Percentiles rank a stretch among this genome's conserved stretches.
Evolutionary conservation across 1,140 invertebrate genomes (phyloP).

Genomic region (Reticulitermes speratus): DNA sequence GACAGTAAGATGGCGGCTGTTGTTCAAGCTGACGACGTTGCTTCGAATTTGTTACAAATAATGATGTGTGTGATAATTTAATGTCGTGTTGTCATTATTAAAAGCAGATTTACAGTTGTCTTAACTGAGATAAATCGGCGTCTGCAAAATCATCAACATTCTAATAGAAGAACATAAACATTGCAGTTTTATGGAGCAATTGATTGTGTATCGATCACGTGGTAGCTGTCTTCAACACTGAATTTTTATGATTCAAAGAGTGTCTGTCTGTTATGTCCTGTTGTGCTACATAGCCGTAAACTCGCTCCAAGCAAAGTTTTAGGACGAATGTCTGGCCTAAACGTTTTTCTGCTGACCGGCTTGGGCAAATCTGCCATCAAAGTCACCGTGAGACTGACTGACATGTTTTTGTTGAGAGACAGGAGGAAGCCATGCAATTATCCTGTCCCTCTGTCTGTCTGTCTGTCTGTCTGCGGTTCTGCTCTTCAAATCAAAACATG

Average conservation of each 20-base stretch:
- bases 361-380: not conserved
- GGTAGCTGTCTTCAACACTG: not conserved
- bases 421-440: conserved; percentile 4
- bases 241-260: not conserved
- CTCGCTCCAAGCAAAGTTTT: not conserved
- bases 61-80: too few species aligned
- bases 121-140: too few species aligned
- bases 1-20: too few species aligned
- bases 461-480: conserved; percentile 3
- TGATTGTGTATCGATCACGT: not conserved
- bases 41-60: too few species aligned
- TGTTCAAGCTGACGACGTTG: too few species aligned
- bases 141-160: too few species aligned
- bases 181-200: not conserved
- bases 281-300: not conserved
- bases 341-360: not conserved
- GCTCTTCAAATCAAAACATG: not conserved
- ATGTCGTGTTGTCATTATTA: too few species aligned
- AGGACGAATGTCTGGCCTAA: not conserved
- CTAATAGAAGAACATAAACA: too few species aligned
- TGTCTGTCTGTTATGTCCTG: not conserved
- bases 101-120: too few species aligned
- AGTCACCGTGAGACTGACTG: not conserved
- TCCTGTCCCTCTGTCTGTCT: conserved; percentile 3
- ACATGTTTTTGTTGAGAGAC: conserved; percentile 18